These are phyloP conservation scores for Chondrilla cf. caribensis DNA, from an alignment of 37 sponge, comb jelly and placozoan genomes.

Conservation along the genomic window DNA sequence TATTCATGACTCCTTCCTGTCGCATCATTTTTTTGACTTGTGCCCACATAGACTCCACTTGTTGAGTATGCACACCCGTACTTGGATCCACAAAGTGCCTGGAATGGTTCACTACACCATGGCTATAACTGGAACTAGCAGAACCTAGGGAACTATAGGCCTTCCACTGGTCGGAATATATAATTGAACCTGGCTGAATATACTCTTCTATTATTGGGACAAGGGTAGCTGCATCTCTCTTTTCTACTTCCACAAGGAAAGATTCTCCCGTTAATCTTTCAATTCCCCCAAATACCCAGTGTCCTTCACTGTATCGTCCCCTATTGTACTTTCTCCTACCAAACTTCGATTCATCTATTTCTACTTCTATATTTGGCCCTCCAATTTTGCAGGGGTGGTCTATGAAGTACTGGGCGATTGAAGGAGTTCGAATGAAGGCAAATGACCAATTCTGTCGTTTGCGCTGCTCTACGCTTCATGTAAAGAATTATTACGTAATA, in stretches of 20 bases:
- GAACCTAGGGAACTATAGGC: background rate
- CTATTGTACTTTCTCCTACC: slow-evolving; percentile 37
- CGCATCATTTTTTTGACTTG: slow-evolving; percentile 28
- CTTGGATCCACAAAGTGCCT: slow-evolving; percentile 32
- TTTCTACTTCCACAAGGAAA: slow-evolving; percentile 23
- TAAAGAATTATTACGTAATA: no score
- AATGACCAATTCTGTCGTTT: no score
- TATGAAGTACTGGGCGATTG: slow-evolving; percentile 26
- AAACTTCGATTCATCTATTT: slow-evolving; percentile 42
- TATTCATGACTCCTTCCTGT: slow-evolving; percentile 9
- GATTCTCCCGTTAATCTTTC: slow-evolving; percentile 31
- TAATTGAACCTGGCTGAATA: slow-evolving; percentile 19
- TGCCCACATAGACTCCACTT: slow-evolving; percentile 29
- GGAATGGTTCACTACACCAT: slow-evolving; percentile 35
- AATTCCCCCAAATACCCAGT: slow-evolving; percentile 57
- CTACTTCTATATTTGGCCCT: slow-evolving; percentile 24
- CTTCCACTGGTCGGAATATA: slow-evolving; percentile 18
- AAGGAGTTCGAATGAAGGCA: no score
- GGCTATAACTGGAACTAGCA: background rate
- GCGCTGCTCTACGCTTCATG: no score
- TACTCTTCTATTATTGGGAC: slow-evolving; percentile 12
- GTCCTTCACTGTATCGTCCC: slow-evolving; percentile 36
- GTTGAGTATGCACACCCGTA: slow-evolving; percentile 31
- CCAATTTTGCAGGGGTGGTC: slow-evolving; percentile 43
- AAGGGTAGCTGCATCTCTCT: no score